Evolutionary conservation across 1,140 invertebrate genomes (phyloP), one percentile per base, ranked within the genome.

Genomic region (Drosophila seguyi): DNA sequence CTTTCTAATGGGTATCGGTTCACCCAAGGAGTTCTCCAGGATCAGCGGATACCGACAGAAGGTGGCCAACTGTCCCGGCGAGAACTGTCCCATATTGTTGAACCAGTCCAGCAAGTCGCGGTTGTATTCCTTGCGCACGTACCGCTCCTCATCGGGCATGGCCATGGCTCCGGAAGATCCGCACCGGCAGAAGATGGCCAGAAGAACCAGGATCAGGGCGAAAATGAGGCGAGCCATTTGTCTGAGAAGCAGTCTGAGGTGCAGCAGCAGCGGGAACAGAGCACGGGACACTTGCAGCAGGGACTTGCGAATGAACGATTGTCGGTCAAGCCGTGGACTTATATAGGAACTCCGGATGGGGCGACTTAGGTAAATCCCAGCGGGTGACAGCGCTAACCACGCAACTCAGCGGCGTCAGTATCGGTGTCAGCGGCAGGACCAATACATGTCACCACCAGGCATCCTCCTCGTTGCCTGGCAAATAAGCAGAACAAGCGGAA

Each of bases 1-100:
- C 90, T 96, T 96, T 1, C 91, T 92, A 65, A 93, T 79, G 11
- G 71, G 69, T 13, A 86, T 66, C 11, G 91, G 69, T 14, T 45
- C 65, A 22, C 52, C 41, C 22, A 91, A 44, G 1, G 69, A 74
- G 65, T 92, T 92, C 34, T 53, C 73, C 48, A 71, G 34, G 29
- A 76, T 76, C 36, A 86, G 62, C 0, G 85, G 85, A 73, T 88
- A 91, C 47, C 82, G 84, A 45, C 90, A 92, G 6, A 78, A 78
- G 8, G 44, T 57, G 8, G 59, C 76, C 16, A 52, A 13, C n/a
- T 82, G 90, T 1, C 68, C 27, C 4, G 84, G 67, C 0, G 78
- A 52, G 20, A 81, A 83, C 16, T 79, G 80, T 10, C 79, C 71
- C 0, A 79, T 60, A 20, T 58, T 75, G 42, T 87, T 86, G 22